Base-by-base conservation (phyloP, 92 coral and sea anemone species). In the Zoanthus gigantus region DNA sequence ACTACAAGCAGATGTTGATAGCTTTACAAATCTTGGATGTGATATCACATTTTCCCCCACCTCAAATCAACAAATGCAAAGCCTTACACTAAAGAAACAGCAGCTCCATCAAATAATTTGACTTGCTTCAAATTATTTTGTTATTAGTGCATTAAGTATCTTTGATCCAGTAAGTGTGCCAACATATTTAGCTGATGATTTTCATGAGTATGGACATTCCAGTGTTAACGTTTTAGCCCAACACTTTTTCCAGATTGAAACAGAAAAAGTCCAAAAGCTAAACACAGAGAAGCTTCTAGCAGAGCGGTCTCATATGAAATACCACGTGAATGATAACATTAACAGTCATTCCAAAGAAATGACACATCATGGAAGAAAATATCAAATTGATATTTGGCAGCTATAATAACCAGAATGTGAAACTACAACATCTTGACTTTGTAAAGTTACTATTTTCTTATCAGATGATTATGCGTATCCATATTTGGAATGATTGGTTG, bases 161-260 rank as follows among this genome's bases (percentile, higher is more conserved):
- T 34, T 83, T 83, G 87, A 83, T 83, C 78, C 87, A 83, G 66
- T 83, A 83, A 83, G 18, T 83, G 87, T 68, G 78, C 87, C 87
- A 67, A 78, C 18, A 83, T 83, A 83, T 83, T 78, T 69, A 68
- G 87, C 87, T 83, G 66, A 83, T 83, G 87, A 37, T 78, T 78
- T 78, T 78, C 83, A 78, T 9, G 83, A 53, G 83, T 78, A 78
- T 78, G 83, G 83, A 78, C 53, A 6, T 78, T 71, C 83, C 83
- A 53, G 56, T 9, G 77, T 82, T 82, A 68, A 66, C 65, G 65
- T 44, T 67, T 82, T 82, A 57, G 86, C 86, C 86, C 67, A 82
- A 82, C 86, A 82, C 86, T 82, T 66, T 82, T 82, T 82, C 73
- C 86, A 82, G 11, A 47, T 82, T 67, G 77, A 82, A 82, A 82